A percentile compares a stretch with the other conserved stretches of the same genome.
Evolutionary conservation across 2,797 vertebrate species (phyloP).

Genomic region (Sylvia borin): DNA sequence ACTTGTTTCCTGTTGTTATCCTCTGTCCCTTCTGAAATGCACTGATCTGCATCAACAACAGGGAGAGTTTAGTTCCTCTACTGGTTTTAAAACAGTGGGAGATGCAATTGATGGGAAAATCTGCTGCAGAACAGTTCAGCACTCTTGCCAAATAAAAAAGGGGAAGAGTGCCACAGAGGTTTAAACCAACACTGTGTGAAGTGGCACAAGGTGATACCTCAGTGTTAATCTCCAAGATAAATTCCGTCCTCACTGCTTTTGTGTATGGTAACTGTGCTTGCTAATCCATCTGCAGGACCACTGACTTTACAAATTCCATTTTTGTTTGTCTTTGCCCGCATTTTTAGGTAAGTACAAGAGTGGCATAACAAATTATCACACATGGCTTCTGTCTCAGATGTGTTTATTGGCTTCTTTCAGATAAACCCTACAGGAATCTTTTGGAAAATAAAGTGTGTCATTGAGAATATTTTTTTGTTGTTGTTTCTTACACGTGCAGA

Average conservation of each 20-base stretch:
- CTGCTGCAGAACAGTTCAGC: neutral
- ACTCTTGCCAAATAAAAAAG: neutral
- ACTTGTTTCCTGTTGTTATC: conserved; percentile 5
- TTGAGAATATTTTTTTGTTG: neutral
- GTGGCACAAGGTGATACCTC: neutral
- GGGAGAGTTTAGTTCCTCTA: neutral
- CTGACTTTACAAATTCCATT: neutral
- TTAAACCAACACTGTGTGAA: neutral
- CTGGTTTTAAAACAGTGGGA: neutral
- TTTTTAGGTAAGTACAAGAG: neutral
- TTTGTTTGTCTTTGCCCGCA: neutral
- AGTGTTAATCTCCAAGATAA: neutral
- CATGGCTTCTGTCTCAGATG: neutral
- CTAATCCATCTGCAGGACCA: neutral
- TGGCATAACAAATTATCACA: neutral
- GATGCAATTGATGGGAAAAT: neutral
- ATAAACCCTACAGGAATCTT: neutral
- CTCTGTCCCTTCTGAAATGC: neutral
- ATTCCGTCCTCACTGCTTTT: neutral
- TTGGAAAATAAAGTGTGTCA: neutral
- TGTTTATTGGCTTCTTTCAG: neutral
- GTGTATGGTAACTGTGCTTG: neutral
- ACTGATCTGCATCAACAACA: neutral
- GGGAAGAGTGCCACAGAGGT: neutral
- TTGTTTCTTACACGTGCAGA: neutral